Evolutionary conservation across 2,113 vertebrate genomes (phyloP).

Genomic region (Gorsachius goisagi): DNA sequence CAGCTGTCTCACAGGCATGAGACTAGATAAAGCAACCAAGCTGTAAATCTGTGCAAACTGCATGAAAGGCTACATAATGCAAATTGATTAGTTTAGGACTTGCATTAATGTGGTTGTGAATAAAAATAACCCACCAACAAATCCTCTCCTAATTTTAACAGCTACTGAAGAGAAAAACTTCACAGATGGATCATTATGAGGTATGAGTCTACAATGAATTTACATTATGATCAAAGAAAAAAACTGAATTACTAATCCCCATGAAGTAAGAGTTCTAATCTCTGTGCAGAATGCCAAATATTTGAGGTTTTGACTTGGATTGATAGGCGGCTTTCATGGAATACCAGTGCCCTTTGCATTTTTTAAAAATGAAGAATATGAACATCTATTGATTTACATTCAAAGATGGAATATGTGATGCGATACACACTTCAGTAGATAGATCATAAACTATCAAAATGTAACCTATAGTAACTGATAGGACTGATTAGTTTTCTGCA

Average conservation of each 20-base stretch:
- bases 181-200: constrained; percentile 72
- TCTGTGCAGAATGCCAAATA: constrained; percentile 35
- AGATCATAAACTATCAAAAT: background rate
- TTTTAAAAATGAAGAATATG: background rate
- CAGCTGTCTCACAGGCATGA: constrained; percentile 73
- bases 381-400: constrained; percentile 1
- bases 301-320: constrained; percentile 37
- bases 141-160: constrained; percentile 84
- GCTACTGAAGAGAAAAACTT: constrained; percentile 70
- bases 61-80: constrained; percentile 72
- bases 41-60: constrained; percentile 75
- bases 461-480: background rate
- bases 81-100: constrained; percentile 78
- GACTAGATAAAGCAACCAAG: constrained; percentile 74
- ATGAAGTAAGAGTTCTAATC: constrained; percentile 44
- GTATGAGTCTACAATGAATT: constrained; percentile 61
- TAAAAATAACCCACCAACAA: constrained; percentile 77
- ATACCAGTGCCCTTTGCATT: background rate
- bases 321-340: background rate
- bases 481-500: background rate
- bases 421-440: background rate
- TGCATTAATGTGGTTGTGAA: constrained; percentile 72
- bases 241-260: constrained; percentile 70
- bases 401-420: background rate
- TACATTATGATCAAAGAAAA: constrained; percentile 75